Evolutionary conservation across 2,113 vertebrate genomes (phyloP).

Genomic region (Prionailurus viverrinus): DNA sequence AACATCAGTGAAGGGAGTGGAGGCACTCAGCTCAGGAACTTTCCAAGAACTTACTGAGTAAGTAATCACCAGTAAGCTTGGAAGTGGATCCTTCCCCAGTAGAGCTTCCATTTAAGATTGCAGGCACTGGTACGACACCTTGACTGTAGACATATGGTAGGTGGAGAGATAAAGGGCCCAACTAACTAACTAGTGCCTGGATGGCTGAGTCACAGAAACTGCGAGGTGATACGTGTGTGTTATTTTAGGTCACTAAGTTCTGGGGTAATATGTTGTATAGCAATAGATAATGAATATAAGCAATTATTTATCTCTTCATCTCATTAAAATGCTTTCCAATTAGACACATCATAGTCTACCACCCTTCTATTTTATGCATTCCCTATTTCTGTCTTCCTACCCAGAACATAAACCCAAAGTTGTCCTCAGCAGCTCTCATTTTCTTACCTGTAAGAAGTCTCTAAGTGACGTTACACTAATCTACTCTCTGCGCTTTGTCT

Average conservation of each 20-base stretch:
- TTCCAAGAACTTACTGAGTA: neutral
- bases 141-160: too few species aligned
- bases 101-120: neutral
- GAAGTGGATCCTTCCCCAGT: too few species aligned
- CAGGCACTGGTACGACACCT: neutral
- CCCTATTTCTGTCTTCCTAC: neutral
- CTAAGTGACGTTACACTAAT: neutral
- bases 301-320: neutral
- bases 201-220: neutral
- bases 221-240: neutral
- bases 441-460: neutral
- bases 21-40: neutral
- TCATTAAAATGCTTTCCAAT: neutral
- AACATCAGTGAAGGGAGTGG: rapidly evolving
- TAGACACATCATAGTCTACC: neutral
- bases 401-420: neutral
- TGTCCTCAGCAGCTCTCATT: neutral
- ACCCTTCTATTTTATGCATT: too few species aligned
- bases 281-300: neutral
- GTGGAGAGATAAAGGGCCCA: too few species aligned
- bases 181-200: neutral
- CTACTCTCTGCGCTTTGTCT: neutral
- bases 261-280: neutral
- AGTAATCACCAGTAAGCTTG: neutral
- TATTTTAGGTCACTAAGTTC: neutral